Base-by-base conservation (phyloP, 2,888 invertebrate species). In the Ophioninae sp. region DNA sequence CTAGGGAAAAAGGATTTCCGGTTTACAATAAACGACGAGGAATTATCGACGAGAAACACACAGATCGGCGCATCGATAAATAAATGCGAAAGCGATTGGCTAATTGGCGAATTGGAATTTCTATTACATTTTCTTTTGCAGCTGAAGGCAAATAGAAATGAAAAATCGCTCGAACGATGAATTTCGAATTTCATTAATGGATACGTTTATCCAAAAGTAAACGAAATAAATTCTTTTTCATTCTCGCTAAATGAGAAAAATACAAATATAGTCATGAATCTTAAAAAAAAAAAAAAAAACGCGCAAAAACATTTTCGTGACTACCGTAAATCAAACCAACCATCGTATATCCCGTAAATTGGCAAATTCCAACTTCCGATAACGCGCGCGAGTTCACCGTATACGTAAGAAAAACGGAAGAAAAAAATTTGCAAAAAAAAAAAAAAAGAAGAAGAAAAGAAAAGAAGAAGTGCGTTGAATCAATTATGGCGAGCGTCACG, bases 401-500 rank as follows among this genome's bases (percentile, higher is more conserved):
- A 69, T 62, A 61, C 21, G 20, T 62, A 41, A 39, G 50, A 64
- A 59, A 70, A 70, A 30, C 59, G 50, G 50, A 17, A 50, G 17
- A 17, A 50, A 50, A 50, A 50, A 6, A 17, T 50, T 50, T 30
- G 30, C 30, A 30, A 30, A 30, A 30, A 30, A 30, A 30, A 13
- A 50, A 5, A 50, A 17, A 50, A 13, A 50, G 13, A 50, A 50
- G 17, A 13, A 17, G 13, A 50, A 50, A 50, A 50, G 17, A 13
- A 17, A 50, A 50, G 17, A 50, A 50, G 13, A 67, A 73, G 39
- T 56, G 62, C 57, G 77, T 74, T 44, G 21, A 80, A 81, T 81
- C 17, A 79, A 75, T 68, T 79, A 79, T 68, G 62, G 76, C 65
- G n/a, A 57, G 64, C 83, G 81, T 79, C 81, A 79, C 84, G 84